phyloP scores from a whole-genome alignment of 2,888 invertebrate species.

The Noctua janthina region DNA sequence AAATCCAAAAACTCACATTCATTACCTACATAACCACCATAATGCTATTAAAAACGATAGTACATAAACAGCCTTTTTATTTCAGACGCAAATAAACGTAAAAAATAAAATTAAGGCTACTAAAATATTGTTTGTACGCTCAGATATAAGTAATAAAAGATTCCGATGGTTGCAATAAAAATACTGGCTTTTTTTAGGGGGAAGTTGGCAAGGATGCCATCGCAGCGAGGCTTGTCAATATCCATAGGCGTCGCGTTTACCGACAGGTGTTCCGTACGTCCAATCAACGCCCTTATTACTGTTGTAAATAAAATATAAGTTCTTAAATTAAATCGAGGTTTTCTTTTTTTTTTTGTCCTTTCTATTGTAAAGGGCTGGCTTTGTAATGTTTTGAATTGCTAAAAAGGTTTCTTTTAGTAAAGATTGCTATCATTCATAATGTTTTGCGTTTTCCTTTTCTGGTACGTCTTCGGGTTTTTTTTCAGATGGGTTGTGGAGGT shows the following conservation, averaged over 20 bases:
- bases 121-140: conserved; percentile 46
- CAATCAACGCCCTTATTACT: conserved; percentile 28
- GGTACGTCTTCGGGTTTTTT: neutral
- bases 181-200: conserved; percentile 50
- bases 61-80: conserved; percentile 35
- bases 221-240: conserved; percentile 38
- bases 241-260: conserved; percentile 20
- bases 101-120: conserved; percentile 48
- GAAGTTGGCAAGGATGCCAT: conserved; percentile 43
- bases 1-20: neutral
- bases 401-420: neutral
- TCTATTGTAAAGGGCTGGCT: neutral
- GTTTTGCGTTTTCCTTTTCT: conserved; percentile 1
- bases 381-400: conserved; percentile 16
- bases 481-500: too few relatives aligned
- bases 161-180: conserved; percentile 51
- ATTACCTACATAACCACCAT: neutral
- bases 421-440: neutral
- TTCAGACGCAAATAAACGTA: conserved; percentile 38
- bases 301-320: conserved; percentile 39
- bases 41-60: conserved; percentile 30
- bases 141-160: conserved; percentile 56
- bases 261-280: conserved; percentile 48
- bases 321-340: conserved; percentile 31
- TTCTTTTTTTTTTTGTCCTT: neutral